Evolutionary conservation across 2,888 invertebrate genomes (phyloP).

Genomic region (Diachrysia chrysitis): DNA sequence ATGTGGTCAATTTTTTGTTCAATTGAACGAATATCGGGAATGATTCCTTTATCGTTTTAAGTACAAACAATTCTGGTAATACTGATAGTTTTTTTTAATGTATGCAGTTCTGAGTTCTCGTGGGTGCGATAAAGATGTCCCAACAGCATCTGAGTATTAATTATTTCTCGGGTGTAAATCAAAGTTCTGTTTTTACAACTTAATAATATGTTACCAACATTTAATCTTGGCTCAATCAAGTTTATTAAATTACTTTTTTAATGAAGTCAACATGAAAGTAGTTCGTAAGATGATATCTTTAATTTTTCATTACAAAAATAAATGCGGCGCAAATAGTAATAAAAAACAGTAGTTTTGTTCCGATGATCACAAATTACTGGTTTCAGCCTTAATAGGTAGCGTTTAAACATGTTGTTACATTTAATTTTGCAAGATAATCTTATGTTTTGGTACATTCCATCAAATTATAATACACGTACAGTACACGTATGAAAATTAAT

Average conservation of each 20-base stretch:
- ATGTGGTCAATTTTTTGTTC: slow-evolving; percentile 39
- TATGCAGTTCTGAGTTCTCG: slow-evolving; percentile 26
- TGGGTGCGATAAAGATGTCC: slow-evolving; percentile 53
- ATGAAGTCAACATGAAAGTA: slow-evolving; percentile 56
- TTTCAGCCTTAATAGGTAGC: slow-evolving; percentile 38
- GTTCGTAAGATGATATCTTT: slow-evolving; percentile 54
- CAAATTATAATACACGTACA: slow-evolving; percentile 59
- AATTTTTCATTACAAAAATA: slow-evolving; percentile 54
- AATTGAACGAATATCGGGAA: slow-evolving; percentile 28
- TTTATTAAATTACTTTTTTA: slow-evolving; percentile 63
- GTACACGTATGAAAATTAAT: slow-evolving; percentile 66
- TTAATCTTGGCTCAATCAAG: slow-evolving; percentile 56
- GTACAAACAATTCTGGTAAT: slow-evolving; percentile 23
- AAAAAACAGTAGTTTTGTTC: slow-evolving; percentile 59
- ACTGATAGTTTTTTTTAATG: slow-evolving; percentile 31
- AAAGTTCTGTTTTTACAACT: slow-evolving; percentile 54
- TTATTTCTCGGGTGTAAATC: slow-evolving; percentile 57
- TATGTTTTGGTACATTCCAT: slow-evolving; percentile 59
- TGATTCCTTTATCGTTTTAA: slow-evolving; percentile 35
- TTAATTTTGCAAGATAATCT: slow-evolving; percentile 54
- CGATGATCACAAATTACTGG: slow-evolving; percentile 58
- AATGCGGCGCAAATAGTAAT: slow-evolving; percentile 54
- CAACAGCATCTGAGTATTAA: slow-evolving; percentile 48
- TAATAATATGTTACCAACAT: slow-evolving; percentile 55
- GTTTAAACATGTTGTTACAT: slow-evolving; percentile 47